These are phyloP conservation scores for Eueremaeus valkanovi DNA, from an alignment of 2,888 invertebrate genomes.

Conservation along the genomic window DNA sequence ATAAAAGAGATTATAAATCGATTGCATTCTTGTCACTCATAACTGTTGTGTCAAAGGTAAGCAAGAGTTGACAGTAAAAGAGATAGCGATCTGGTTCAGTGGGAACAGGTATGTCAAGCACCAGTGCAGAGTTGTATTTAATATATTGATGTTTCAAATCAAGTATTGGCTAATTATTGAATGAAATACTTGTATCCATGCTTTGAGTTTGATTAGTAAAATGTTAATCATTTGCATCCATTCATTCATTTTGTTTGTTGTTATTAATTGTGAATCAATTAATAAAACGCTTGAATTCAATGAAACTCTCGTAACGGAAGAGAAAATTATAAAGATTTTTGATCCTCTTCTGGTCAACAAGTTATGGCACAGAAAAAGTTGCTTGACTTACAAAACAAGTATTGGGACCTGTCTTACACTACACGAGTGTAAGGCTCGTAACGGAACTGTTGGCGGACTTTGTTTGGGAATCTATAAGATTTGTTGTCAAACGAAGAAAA, in stretches of 20 bases:
- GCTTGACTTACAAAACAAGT: background rate
- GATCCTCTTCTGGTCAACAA: background rate
- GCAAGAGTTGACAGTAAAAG: too few relatives aligned
- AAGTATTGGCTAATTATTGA: background rate
- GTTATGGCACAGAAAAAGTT: constrained; percentile 16
- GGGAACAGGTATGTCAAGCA: background rate
- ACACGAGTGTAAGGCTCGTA: background rate
- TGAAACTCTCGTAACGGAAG: background rate
- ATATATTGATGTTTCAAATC: background rate
- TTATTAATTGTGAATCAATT: background rate
- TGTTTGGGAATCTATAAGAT: background rate
- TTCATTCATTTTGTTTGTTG: background rate
- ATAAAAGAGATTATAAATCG: too few relatives aligned
- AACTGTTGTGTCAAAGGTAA: too few relatives aligned
- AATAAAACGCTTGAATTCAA: too few relatives aligned
- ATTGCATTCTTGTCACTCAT: too few relatives aligned
- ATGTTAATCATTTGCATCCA: background rate
- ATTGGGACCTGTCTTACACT: constrained; percentile 18
- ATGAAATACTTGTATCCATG: background rate
- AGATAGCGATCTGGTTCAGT: background rate
- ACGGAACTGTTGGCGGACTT: background rate
- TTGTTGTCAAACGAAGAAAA: background rate
- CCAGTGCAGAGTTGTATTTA: background rate
- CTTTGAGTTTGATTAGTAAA: background rate
- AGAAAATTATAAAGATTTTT: background rate